A percentile compares a stretch with the other conserved stretches of the same genome.
Evolutionary conservation across 2,888 invertebrate species (phyloP).

Genomic region (Cataglyphis livida): DNA sequence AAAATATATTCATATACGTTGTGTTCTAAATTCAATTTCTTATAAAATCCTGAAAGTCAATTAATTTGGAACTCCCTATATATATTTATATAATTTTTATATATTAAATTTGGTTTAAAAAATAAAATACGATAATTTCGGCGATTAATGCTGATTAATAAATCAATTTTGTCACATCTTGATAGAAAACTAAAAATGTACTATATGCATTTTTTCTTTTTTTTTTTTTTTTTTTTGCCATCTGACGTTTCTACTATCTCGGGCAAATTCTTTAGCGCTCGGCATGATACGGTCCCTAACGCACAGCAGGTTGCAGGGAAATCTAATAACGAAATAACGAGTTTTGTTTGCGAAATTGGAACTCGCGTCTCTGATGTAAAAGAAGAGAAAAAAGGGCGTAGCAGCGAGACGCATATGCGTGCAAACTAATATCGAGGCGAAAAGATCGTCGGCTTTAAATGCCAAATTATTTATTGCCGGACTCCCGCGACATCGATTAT

Average conservation of each 20-base stretch:
- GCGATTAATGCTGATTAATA: too few relatives aligned
- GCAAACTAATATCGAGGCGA: constrained; percentile 48
- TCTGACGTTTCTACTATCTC: constrained; percentile 55
- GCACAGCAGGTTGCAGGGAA: constrained; percentile 60
- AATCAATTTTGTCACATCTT: not conserved
- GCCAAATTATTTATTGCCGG: constrained; percentile 62
- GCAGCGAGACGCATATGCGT: constrained; percentile 15
- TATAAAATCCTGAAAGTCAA: too few relatives aligned
- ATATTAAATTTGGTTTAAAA: not conserved
- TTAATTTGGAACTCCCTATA: too few relatives aligned
- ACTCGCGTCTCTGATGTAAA: constrained; percentile 46
- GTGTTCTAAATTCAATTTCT: too few relatives aligned
- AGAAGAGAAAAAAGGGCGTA: constrained; percentile 46
- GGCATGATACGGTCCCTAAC: constrained; percentile 49
- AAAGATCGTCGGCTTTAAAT: constrained; percentile 47
- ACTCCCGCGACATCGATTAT: constrained; percentile 54
- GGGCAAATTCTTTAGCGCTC: constrained; percentile 60
- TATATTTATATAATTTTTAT: too few relatives aligned
- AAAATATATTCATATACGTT: too few relatives aligned
- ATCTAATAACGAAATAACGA: constrained; percentile 81
- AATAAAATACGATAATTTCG: not conserved
- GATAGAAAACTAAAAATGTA: not conserved
- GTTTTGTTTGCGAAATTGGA: constrained; percentile 79
- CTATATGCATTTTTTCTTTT: not conserved
- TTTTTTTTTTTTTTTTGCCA: constrained; percentile 1